Evolutionary conservation across 1,140 invertebrate genomes (phyloP), one percentile per base, ranked within the genome.

Genomic region (Lerema accius): DNA sequence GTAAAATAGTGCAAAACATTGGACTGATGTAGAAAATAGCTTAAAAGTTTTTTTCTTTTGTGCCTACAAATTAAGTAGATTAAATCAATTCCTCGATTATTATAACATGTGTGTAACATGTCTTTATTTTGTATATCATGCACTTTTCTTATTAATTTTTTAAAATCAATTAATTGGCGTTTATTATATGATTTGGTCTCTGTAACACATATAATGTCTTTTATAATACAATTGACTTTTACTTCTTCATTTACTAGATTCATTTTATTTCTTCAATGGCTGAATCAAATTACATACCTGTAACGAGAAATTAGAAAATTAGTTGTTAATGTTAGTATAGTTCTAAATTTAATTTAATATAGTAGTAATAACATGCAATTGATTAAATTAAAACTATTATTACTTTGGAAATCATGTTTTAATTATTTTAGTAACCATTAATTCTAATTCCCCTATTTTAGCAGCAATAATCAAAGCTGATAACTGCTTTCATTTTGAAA

Each of bases 11-110:
- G 39, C 35, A 65, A 58, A n/a, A 65, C 42, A 6, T 58, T 9
- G 4, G 45, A 43, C 35, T 58, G 37, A 7, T 65, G 46, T 7
- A 59, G 15, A 4, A 65, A 46, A 26, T 59, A 65, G 19, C 42
- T 56, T 35, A 65, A 42, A 16, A 65, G 48, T 19, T 50, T 49
- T 4, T 26, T 32, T 37, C 45, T 48, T 9, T 26, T 59, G n/a
- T 65, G 14, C 43, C 50, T 11, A 42, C 63, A 51, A 15, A 65
- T 17, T 10, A 51, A 45, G 26, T 16, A 43, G 9, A 65, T 59
- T 23, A 59, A 26, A 53, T 65, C 40, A 19, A 46, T 37, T 3
- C 49, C 23, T 17, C 10, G 32, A 16, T 19, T 46, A 11, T 19
- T 28, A 14, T 45, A 50, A 59, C 17, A 39, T 16, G 42, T 19